phyloP scores from a whole-genome alignment of 2,797 vertebrate genomes.

The Onychomys torridus region DNA sequence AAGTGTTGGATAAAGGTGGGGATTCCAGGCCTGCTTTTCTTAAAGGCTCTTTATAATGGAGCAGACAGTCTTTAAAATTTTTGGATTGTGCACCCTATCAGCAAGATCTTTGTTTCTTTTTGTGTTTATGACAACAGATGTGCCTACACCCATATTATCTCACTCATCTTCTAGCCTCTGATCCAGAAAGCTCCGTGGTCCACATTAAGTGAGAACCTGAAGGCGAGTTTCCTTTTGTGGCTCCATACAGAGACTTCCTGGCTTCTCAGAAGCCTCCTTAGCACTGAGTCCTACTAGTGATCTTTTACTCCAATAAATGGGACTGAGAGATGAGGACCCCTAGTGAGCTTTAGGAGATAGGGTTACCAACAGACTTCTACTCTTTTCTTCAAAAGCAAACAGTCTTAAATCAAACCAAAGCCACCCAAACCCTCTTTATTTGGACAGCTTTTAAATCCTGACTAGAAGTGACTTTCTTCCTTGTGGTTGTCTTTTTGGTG shows the following conservation, averaged over 20 bases:
- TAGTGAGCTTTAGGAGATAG: not conserved
- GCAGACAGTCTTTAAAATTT: not conserved
- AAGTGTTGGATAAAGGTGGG: not conserved
- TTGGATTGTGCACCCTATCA: not conserved
- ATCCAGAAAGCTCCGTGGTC: not conserved
- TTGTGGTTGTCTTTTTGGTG: not conserved
- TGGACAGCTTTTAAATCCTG: not conserved
- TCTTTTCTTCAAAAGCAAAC: conserved; percentile 38
- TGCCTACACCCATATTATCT: not conserved
- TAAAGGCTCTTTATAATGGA: not conserved
- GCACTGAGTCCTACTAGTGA: not conserved
- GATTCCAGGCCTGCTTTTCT: not conserved
- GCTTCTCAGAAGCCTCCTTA: not conserved
- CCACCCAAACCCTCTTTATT: not conserved
- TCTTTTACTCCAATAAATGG: not conserved
- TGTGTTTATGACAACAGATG: not conserved
- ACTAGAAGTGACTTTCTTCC: not conserved
- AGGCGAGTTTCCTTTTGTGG: not conserved
- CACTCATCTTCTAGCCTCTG: not conserved
- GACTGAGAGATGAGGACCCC: conserved; percentile 13
- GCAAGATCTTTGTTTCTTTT: conserved; percentile 17
- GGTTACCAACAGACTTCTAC: not conserved
- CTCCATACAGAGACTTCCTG: not conserved
- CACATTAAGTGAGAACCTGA: not conserved
- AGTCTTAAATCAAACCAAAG: not conserved